Evolutionary conservation across 64 coral and sea anemone genomes (phyloP).

Genomic region (Porites australiensis): DNA sequence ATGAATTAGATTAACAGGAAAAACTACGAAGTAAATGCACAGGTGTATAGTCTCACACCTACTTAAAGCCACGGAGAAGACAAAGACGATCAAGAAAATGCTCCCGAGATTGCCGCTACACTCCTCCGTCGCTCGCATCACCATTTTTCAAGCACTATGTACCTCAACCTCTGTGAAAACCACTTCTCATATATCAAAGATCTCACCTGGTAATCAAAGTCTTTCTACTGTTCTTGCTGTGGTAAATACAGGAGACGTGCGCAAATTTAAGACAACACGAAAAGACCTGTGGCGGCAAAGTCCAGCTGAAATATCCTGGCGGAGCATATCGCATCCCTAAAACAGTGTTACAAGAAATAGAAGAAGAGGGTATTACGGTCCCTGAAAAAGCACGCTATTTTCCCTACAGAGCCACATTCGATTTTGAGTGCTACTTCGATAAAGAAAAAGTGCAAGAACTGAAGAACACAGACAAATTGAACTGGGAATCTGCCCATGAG

Average conservation of each 20-base stretch:
- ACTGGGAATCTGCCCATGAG: background rate
- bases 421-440: slow-evolving; percentile 38
- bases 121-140: no score
- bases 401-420: slow-evolving; percentile 21
- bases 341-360: slow-evolving; percentile 23
- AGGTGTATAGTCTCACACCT: no score
- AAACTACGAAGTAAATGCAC: no score
- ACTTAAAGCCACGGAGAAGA: no score
- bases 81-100: no score
- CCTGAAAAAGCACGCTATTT: slow-evolving; percentile 14
- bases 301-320: no score
- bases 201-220: slow-evolving; percentile 8
- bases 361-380: slow-evolving; percentile 45
- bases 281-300: slow-evolving; percentile 3
- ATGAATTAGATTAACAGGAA: no score
- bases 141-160: background rate
- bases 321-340: background rate
- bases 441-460: background rate
- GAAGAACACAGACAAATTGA: background rate
- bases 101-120: no score
- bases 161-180: slow-evolving; percentile 53
- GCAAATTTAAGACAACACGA: background rate
- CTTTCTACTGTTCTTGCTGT: background rate
- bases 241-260: slow-evolving; percentile 67
- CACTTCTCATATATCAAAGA: slow-evolving; percentile 72